Conservation (phyloP, 2,797 vertebrate genomes). For the Macropus fuliginosus region DNA sequence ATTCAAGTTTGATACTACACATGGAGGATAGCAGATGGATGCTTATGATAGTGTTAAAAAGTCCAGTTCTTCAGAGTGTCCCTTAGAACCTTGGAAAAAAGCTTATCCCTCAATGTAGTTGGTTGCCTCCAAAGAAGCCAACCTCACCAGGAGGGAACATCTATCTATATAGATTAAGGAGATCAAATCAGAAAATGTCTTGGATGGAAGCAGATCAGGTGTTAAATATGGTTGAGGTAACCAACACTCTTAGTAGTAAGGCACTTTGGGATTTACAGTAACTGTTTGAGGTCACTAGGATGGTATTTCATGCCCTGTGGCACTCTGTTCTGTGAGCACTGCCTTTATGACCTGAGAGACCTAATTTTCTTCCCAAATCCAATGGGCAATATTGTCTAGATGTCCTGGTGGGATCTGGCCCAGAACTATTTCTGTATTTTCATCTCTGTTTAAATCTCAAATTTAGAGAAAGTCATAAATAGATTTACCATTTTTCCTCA, state of each 20-base stretch:
- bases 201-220: background rate
- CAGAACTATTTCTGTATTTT: constrained; percentile 57
- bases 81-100: background rate
- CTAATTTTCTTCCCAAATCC: constrained; percentile 26
- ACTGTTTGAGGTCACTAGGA: constrained; percentile 4
- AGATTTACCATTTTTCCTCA: background rate
- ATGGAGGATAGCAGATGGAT: background rate
- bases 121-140: background rate
- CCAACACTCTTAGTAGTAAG: background rate
- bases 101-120: background rate
- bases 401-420: constrained; percentile 52
- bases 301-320: constrained; percentile 52
- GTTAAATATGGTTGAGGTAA: background rate
- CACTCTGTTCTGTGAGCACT: constrained; percentile 12
- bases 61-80: background rate
- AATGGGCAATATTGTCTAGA: constrained; percentile 18
- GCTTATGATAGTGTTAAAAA: background rate
- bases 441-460: background rate
- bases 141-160: background rate
- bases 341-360: constrained; percentile 26
- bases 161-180: background rate
- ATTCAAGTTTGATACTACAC: background rate
- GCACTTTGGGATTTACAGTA: background rate
- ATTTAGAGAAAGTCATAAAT: background rate
- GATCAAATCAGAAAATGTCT: background rate